These are phyloP conservation scores for Notolepis coatsorum DNA, from an alignment of 2,797 vertebrate species.

Conservation along the genomic window DNA sequence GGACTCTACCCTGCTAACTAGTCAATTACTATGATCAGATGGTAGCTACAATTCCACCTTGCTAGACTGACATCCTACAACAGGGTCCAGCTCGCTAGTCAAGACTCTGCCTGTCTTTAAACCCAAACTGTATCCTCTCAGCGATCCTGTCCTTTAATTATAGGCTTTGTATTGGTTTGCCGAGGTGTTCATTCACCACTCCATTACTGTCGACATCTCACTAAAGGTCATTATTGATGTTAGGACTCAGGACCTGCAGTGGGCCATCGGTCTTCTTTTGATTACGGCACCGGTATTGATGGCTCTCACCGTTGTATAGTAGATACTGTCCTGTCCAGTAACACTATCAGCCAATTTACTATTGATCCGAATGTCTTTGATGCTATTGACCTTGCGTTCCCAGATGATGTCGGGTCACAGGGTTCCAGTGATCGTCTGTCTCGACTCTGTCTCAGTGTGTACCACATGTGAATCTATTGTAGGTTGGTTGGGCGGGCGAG, in stretches of 20 bases:
- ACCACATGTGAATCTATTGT: slow-evolving; percentile 33
- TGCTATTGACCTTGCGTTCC: background rate
- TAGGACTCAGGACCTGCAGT: background rate
- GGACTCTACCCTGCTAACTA: no score
- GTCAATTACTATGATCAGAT: no score
- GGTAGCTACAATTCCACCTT: no score
- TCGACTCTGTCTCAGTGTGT: background rate
- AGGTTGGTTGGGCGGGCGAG: slow-evolving; percentile 78
- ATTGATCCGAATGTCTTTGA: slow-evolving; percentile 15
- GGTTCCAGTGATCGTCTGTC: slow-evolving; percentile 9
- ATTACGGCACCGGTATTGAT: background rate
- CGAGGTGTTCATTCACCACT: background rate
- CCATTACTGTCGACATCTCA: background rate
- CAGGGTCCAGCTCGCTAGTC: no score
- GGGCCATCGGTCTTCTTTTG: slow-evolving; percentile 3
- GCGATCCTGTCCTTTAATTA: background rate
- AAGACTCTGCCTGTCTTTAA: no score
- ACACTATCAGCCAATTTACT: slow-evolving; percentile 16
- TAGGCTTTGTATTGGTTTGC: no score
- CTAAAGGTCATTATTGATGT: slow-evolving; percentile 1
- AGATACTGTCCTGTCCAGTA: background rate
- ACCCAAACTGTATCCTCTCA: no score
- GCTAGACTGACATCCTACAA: no score
- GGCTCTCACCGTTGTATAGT: background rate
- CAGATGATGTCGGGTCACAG: background rate